phyloP scores from a whole-genome alignment of 2,888 invertebrate genomes.

The Liodrosophila aerea region DNA sequence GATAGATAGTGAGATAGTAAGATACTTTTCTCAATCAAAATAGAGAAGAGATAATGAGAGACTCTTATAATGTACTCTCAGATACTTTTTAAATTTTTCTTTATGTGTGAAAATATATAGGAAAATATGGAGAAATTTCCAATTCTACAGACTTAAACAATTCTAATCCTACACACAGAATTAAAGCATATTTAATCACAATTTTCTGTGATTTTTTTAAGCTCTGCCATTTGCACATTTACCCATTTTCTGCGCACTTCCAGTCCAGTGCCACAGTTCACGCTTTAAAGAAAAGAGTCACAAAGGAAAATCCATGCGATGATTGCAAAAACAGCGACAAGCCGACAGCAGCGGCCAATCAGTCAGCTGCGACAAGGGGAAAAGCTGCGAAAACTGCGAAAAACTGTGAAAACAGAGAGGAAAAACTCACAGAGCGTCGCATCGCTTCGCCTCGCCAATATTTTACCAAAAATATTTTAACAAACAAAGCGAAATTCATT shows the following conservation, averaged over 20 bases:
- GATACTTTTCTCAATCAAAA: no score
- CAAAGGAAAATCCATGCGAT: conserved; percentile 31
- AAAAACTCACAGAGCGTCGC: no score
- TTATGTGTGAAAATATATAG: no score
- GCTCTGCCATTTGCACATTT: conserved; percentile 21
- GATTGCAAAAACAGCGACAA: conserved; percentile 42
- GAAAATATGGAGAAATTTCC: no score
- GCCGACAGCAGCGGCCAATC: conserved; percentile 57
- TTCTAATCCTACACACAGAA: no score
- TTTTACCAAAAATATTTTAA: conserved; percentile 63
- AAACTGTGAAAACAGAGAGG: no score
- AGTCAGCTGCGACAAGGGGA: conserved; percentile 44
- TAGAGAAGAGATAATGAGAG: no score
- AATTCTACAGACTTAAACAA: no score
- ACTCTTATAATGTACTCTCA: no score
- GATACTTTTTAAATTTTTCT: no score
- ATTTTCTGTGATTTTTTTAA: conserved; percentile 56
- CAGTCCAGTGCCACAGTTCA: not conserved
- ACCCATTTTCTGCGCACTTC: conserved; percentile 19
- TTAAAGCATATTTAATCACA: not conserved
- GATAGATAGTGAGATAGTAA: no score
- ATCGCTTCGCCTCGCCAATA: conserved; percentile 69
- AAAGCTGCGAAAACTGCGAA: conserved; percentile 8
- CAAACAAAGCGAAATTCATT: conserved; percentile 76
- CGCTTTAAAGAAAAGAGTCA: not conserved